Percentiles rank a stretch among this genome's conserved stretches.
phyloP scores from a whole-genome alignment of 1,140 invertebrate species.

The Anastrepha ludens region DNA sequence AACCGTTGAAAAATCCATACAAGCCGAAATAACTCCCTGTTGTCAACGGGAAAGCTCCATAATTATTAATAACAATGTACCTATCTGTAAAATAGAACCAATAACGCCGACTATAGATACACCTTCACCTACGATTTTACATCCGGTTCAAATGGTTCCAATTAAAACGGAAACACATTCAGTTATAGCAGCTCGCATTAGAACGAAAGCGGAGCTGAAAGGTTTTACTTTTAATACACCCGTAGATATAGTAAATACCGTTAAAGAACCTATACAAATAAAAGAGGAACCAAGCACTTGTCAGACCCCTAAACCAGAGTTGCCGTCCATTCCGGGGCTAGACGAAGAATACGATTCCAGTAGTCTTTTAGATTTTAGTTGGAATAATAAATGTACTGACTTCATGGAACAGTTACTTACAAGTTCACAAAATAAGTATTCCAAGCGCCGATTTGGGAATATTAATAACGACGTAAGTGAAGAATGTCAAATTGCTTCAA shows the following conservation, averaged over 20 bases:
- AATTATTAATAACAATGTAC: slow-evolving; percentile 41
- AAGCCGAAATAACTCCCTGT: slow-evolving; percentile 33
- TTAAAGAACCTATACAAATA: slow-evolving; percentile 45
- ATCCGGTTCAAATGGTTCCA: not conserved
- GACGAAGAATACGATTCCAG: slow-evolving; percentile 57
- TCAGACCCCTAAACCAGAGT: slow-evolving; percentile 16
- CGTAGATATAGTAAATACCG: not conserved
- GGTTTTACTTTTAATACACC: slow-evolving; percentile 75
- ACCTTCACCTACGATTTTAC: not conserved
- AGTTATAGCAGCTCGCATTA: slow-evolving; percentile 79
- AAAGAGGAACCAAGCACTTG: slow-evolving; percentile 53
- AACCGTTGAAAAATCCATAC: slow-evolving; percentile 24
- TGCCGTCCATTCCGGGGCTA: slow-evolving; percentile 53
- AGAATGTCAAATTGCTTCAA: not conserved
- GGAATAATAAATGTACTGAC: slow-evolving; percentile 71
- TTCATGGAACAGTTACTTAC: slow-evolving; percentile 68
- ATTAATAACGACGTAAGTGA: not conserved
- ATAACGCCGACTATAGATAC: slow-evolving; percentile 54
- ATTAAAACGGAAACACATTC: slow-evolving; percentile 64
- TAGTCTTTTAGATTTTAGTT: slow-evolving; percentile 64
- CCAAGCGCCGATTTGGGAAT: not conserved
- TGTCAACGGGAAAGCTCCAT: slow-evolving; percentile 34
- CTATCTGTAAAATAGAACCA: slow-evolving; percentile 57
- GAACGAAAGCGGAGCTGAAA: slow-evolving; percentile 89
- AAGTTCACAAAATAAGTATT: slow-evolving; percentile 52